Evolutionary conservation across 2,113 vertebrate genomes (phyloP).

Genomic region (Mesoclemmys tuberculata): DNA sequence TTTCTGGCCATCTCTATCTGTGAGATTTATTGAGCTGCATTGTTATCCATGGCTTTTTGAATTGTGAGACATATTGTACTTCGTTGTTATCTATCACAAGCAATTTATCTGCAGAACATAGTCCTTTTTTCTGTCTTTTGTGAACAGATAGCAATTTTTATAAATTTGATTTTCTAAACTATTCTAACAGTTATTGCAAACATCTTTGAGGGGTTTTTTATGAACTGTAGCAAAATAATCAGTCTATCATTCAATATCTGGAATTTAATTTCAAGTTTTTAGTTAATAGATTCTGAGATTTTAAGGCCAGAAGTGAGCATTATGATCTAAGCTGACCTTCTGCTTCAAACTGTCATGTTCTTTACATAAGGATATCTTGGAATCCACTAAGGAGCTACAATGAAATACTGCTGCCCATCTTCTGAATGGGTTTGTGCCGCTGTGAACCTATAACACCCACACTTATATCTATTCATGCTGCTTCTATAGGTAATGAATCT

Average conservation of each 20-base stretch:
- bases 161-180: constrained; percentile 6
- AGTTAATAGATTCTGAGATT: not conserved
- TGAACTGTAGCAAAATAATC: constrained; percentile 20
- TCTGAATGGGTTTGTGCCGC: not conserved
- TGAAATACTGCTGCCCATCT: not conserved
- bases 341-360: not conserved
- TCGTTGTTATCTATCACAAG: constrained; percentile 23
- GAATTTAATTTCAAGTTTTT: not conserved
- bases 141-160: constrained; percentile 41
- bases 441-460: not conserved
- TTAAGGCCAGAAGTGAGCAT: not conserved
- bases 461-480: not conserved
- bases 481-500: not conserved
- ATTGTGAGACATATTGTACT: not conserved
- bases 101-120: constrained; percentile 7
- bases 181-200: constrained; percentile 12
- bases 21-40: not conserved
- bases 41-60: not conserved
- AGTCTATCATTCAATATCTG: constrained; percentile 3
- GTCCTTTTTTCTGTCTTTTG: constrained; percentile 5
- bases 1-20: not conserved
- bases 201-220: not conserved
- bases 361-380: not conserved
- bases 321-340: not conserved
- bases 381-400: not conserved